A percentile compares a stretch with the other conserved stretches of the same genome.
Evolutionary conservation across 2,888 invertebrate species (phyloP).

Genomic region (Capitulum mitella): DNA sequence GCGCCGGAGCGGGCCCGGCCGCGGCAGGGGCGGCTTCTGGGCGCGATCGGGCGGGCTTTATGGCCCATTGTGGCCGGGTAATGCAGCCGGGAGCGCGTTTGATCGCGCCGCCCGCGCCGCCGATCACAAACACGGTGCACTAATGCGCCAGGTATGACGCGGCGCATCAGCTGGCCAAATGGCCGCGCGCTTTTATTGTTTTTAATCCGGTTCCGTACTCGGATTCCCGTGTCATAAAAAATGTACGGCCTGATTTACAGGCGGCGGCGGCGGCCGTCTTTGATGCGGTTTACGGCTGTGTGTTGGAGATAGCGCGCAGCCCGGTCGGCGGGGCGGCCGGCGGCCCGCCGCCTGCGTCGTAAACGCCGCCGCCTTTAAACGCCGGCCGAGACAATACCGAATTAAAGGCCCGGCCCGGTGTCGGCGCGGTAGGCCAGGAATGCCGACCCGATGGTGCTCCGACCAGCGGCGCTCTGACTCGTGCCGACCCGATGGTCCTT

Average conservation of each 20-base stretch:
- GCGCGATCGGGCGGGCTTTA: not conserved
- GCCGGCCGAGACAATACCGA: not conserved
- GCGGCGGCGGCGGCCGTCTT: not conserved
- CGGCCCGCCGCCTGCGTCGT: not conserved
- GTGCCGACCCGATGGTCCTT: too few relatives aligned
- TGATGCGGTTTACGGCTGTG: constrained; percentile 10
- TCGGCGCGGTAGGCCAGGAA: too few relatives aligned
- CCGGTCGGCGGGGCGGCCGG: not conserved
- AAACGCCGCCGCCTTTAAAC: not conserved
- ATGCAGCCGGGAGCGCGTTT: not conserved
- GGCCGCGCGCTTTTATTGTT: not conserved
- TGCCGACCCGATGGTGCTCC: too few relatives aligned
- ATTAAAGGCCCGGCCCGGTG: not conserved
- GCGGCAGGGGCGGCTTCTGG: not conserved
- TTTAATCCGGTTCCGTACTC: not conserved
- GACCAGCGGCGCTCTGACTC: too few relatives aligned
- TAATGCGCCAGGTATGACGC: constrained; percentile 18
- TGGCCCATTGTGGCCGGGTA: constrained; percentile 9
- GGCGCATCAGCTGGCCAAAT: constrained; percentile 13
- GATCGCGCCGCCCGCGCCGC: constrained; percentile 12
- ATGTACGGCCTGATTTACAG: constrained; percentile 6
- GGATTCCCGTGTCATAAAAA: constrained; percentile 10
- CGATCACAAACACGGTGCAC: constrained; percentile 14
- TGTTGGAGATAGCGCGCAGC: not conserved
- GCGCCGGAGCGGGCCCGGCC: not conserved